Percentiles rank a stretch among this genome's conserved stretches.
Evolutionary conservation across 2,888 invertebrate species (phyloP).

Genomic region (Aelia acuminata): DNA sequence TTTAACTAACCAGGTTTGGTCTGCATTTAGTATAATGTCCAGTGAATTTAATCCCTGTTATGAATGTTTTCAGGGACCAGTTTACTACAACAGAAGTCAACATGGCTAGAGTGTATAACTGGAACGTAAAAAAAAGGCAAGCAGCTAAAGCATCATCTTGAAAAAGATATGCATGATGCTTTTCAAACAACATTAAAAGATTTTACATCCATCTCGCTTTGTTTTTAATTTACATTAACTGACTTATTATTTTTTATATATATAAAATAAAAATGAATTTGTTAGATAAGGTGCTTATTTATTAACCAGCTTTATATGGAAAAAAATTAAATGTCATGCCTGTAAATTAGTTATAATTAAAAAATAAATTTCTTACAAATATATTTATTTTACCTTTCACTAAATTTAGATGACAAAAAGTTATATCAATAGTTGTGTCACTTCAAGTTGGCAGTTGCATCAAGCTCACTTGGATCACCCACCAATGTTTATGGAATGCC

Average conservation of each 20-base stretch:
- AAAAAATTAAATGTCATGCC: neutral
- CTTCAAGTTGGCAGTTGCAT: too few species aligned
- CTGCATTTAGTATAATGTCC: too few species aligned
- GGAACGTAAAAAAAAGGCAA: constrained; percentile 93
- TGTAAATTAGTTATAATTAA: neutral
- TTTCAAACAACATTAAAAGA: neutral
- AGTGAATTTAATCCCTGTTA: neutral
- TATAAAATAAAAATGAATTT: neutral
- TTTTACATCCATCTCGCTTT: neutral
- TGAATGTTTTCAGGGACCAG: constrained; percentile 89
- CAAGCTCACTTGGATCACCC: too few species aligned
- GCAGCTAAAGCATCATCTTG: constrained; percentile 57
- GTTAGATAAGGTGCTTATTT: constrained; percentile 12
- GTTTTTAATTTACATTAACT: neutral
- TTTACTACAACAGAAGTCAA: constrained; percentile 99
- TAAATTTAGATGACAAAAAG: neutral
- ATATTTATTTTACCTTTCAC: neutral
- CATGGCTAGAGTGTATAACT: constrained; percentile 98
- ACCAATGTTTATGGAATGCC: too few species aligned
- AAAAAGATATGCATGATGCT: neutral
- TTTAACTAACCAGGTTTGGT: too few species aligned
- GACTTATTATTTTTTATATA: neutral
- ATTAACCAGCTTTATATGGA: neutral
- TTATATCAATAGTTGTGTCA: too few species aligned
- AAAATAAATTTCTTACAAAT: neutral